Evolutionary conservation across 2,113 vertebrate genomes (phyloP).

Genomic region (Nannospalax galili): DNA sequence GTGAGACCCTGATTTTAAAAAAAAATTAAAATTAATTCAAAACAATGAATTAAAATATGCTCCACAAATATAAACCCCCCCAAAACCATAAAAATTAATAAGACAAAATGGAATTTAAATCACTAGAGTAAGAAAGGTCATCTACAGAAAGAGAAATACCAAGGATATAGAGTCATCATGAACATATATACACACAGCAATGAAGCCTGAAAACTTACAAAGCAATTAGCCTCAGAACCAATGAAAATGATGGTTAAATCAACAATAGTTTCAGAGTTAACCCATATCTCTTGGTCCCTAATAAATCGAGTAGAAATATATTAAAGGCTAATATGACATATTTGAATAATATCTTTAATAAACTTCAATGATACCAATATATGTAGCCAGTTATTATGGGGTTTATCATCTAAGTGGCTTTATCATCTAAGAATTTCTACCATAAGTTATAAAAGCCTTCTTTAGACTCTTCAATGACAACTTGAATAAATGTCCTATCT

Average conservation of each 20-base stretch:
- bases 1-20: no score
- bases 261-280: slow-evolving; percentile 10
- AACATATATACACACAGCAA: background rate
- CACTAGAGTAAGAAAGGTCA: background rate
- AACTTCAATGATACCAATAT: background rate
- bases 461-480: background rate
- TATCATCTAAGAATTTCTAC: background rate
- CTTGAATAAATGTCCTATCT: background rate
- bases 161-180: background rate
- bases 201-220: background rate
- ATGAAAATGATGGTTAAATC: background rate
- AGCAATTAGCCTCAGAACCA: background rate
- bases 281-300: background rate
- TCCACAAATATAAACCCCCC: background rate
- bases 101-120: slow-evolving; percentile 25
- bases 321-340: background rate
- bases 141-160: background rate
- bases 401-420: background rate
- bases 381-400: background rate
- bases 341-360: slow-evolving; percentile 45
- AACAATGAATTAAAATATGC: background rate
- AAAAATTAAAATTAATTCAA: no score
- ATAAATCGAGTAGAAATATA: slow-evolving; percentile 16
- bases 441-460: background rate
- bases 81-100: background rate